Percentiles rank a stretch among this genome's conserved stretches.
Evolutionary conservation across 2,888 invertebrate genomes (phyloP).

Genomic region (Leptopterna dolabrata): DNA sequence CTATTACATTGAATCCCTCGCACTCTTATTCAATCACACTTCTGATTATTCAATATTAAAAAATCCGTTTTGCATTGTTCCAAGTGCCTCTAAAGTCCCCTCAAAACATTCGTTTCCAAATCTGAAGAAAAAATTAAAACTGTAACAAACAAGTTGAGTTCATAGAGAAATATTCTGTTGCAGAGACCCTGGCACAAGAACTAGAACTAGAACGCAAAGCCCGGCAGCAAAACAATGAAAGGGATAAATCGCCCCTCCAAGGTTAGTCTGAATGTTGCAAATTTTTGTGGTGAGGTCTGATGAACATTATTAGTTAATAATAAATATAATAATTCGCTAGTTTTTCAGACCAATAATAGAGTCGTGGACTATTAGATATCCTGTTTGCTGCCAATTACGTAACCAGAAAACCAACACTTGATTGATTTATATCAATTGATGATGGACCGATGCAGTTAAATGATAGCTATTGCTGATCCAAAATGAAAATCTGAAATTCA

Average conservation of each 20-base stretch:
- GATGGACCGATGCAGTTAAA: too few species aligned
- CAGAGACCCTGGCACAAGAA: constrained; percentile 88
- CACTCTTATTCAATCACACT: too few species aligned
- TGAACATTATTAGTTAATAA: neutral
- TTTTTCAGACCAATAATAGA: neutral
- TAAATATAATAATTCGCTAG: neutral
- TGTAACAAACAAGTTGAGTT: neutral
- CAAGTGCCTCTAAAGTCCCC: neutral
- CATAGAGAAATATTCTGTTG: constrained; percentile 53
- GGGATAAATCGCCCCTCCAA: constrained; percentile 87
- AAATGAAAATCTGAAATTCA: too few species aligned
- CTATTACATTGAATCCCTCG: too few species aligned
- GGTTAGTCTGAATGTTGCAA: constrained; percentile 68
- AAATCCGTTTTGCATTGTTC: neutral
- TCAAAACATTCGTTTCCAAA: neutral
- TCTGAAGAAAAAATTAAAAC: neutral
- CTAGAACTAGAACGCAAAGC: constrained; percentile 86
- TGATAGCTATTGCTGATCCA: too few species aligned
- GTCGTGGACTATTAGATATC: too few species aligned
- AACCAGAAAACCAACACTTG: too few species aligned
- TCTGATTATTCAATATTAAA: neutral
- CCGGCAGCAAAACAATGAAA: constrained; percentile 69
- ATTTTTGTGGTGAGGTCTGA: neutral
- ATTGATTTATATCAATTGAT: too few species aligned
- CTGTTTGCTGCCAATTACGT: too few species aligned